Conservation (phyloP, 2,888 invertebrate species). For the Lottia scabra region DNA sequence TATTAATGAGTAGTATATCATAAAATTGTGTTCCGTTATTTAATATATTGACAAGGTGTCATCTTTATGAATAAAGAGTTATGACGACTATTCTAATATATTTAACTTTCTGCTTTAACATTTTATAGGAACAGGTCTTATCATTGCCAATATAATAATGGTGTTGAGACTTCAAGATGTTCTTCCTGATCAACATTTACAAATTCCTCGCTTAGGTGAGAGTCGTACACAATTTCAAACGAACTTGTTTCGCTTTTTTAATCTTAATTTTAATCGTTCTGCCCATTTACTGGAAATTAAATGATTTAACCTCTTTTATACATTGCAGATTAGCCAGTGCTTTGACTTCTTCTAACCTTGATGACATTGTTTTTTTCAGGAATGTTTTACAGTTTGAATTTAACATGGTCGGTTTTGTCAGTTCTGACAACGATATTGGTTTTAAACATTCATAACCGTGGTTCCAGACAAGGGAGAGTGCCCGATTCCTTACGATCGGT, state of each 20-base stretch:
- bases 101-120: background rate
- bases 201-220: slow-evolving; percentile 54
- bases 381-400: background rate
- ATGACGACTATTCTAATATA: background rate
- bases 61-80: too few species aligned
- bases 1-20: too few species aligned
- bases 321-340: too few species aligned
- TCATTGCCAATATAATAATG: slow-evolving; percentile 40
- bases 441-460: background rate
- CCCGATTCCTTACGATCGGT: background rate
- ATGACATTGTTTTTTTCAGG: background rate
- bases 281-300: too few species aligned
- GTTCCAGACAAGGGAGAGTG: background rate
- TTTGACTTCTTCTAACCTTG: too few species aligned
- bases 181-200: slow-evolving; percentile 49
- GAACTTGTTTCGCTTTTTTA: too few species aligned
- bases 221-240: too few species aligned
- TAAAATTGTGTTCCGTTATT: too few species aligned
- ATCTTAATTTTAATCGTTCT: too few species aligned
- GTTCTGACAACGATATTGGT: background rate
- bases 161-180: slow-evolving; percentile 47
- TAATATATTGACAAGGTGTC: too few species aligned
- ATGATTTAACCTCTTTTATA: too few species aligned
- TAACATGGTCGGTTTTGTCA: background rate
- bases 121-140: slow-evolving; percentile 36